phyloP scores from a whole-genome alignment of 2,888 invertebrate genomes.

The Leptinotarsa tumamoca region DNA sequence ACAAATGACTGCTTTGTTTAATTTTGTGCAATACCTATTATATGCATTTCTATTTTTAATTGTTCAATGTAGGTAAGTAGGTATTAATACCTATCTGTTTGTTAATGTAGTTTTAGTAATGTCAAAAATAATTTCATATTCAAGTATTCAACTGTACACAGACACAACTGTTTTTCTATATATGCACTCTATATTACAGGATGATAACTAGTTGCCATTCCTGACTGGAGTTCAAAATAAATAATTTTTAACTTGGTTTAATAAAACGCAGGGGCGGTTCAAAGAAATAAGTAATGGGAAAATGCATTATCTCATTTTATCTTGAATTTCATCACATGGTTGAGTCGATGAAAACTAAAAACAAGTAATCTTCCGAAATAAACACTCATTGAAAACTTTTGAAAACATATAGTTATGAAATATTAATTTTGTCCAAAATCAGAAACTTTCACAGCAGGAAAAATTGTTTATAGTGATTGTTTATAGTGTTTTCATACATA shows the following conservation, averaged over 20 bases:
- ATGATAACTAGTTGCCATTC: not conserved
- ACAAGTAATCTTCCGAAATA: too few relatives aligned
- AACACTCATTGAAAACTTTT: too few relatives aligned
- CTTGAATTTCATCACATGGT: too few relatives aligned
- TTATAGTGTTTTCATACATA: too few relatives aligned
- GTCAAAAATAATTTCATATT: not conserved
- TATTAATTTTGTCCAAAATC: too few relatives aligned
- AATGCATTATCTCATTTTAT: not conserved
- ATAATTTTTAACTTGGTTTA: not conserved
- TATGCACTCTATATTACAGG: not conserved
- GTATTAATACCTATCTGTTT: not conserved
- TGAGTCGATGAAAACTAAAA: too few relatives aligned
- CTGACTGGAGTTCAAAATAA: not conserved
- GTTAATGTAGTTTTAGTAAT: not conserved
- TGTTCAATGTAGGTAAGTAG: conserved; percentile 5
- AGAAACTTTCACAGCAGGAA: too few relatives aligned
- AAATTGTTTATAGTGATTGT: too few relatives aligned
- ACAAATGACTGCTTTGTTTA: conserved; percentile 25
- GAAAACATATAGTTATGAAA: too few relatives aligned
- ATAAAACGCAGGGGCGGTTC: not conserved
- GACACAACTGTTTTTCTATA: too few relatives aligned
- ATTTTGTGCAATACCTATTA: conserved; percentile 5
- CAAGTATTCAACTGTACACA: not conserved
- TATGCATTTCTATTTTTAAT: conserved; percentile 22
- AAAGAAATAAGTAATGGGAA: not conserved